phyloP scores from a whole-genome alignment of 2,113 vertebrate species.

The Helogale parvula region DNA sequence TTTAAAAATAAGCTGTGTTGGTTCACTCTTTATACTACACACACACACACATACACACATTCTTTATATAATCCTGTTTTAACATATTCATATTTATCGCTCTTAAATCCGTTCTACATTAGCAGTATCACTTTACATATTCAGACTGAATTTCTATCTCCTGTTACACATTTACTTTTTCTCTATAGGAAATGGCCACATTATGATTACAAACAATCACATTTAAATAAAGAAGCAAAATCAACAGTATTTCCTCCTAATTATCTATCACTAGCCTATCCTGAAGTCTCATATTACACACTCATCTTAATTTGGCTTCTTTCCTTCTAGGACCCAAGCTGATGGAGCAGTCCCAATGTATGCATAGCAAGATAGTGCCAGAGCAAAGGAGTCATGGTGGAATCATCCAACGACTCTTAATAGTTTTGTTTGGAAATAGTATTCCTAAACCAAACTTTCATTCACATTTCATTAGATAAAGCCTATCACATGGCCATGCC shows the following conservation, averaged over 20 bases:
- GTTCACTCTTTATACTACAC: not conserved
- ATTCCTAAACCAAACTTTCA: not conserved
- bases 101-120: not conserved
- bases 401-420: not conserved
- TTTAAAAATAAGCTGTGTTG: not conserved
- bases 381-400: not conserved
- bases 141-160: not conserved
- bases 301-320: not conserved
- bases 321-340: not conserved
- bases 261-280: not conserved
- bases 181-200: not conserved
- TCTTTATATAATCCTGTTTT: not conserved
- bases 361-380: not conserved
- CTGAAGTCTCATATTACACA: not conserved
- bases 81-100: not conserved
- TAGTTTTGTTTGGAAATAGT: not conserved
- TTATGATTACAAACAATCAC: not conserved
- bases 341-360: not conserved
- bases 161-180: not conserved
- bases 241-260: not conserved
- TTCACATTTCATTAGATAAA: not conserved
- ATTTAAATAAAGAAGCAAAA: not conserved
- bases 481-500: not conserved
- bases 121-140: not conserved
- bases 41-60: not conserved